Conservation (phyloP, 2,888 invertebrate genomes). For the Monoplex corrugatus region DNA sequence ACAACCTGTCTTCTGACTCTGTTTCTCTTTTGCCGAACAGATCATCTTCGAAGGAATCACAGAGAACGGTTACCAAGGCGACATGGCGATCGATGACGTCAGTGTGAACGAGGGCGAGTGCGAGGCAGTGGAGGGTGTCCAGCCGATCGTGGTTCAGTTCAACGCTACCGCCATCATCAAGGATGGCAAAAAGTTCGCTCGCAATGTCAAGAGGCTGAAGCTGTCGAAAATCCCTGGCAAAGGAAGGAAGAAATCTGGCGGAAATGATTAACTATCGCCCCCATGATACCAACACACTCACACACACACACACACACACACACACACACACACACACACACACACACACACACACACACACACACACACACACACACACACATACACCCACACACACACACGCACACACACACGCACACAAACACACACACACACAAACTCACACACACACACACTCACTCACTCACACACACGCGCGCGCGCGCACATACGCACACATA, state of each 20-base stretch:
- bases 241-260: neutral
- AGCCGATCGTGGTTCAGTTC: constrained; percentile 57
- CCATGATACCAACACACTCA: constrained; percentile 10
- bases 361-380: constrained; percentile 31
- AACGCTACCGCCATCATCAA: constrained; percentile 54
- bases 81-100: constrained; percentile 80
- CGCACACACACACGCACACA: neutral
- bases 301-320: constrained; percentile 14
- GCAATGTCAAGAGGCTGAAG: constrained; percentile 48
- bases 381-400: constrained; percentile 20
- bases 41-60: constrained; percentile 77
- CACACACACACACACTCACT: constrained; percentile 5
- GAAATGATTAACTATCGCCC: neutral
- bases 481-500: constrained; percentile 28
- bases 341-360: constrained; percentile 41
- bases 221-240: neutral
- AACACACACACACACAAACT: constrained; percentile 37
- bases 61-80: constrained; percentile 74
- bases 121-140: constrained; percentile 56
- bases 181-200: constrained; percentile 47
- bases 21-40: constrained; percentile 58
- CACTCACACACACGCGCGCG: neutral
- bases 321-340: constrained; percentile 40
- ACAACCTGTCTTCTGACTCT: neutral
- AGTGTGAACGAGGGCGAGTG: constrained; percentile 74